phyloP scores from a whole-genome alignment of 2,797 vertebrate genomes.

The Argya squamiceps region DNA sequence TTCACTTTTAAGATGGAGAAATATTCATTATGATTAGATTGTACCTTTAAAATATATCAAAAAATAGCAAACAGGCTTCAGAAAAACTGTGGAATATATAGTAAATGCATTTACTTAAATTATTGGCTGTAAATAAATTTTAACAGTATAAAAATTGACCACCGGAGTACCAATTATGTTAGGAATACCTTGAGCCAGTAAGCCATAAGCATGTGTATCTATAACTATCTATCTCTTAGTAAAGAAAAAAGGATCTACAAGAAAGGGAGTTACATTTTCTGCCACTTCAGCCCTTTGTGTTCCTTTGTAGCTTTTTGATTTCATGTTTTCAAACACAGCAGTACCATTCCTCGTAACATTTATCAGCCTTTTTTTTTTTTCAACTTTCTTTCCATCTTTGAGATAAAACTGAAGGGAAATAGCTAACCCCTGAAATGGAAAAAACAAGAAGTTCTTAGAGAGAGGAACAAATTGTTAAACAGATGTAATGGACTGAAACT shows the following conservation, averaged over 20 bases:
- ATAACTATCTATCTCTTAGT: background rate
- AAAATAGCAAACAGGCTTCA: background rate
- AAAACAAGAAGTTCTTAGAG: background rate
- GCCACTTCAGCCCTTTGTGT: background rate
- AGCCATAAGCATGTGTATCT: background rate
- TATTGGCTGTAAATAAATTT: background rate
- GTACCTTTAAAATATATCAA: background rate
- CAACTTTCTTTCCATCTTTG: background rate
- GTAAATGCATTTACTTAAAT: background rate
- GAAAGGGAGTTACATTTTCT: background rate
- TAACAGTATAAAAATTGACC: background rate
- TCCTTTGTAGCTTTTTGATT: background rate
- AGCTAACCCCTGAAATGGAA: background rate
- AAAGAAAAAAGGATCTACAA: background rate
- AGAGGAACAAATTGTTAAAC: background rate
- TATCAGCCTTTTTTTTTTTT: rapidly evolving
- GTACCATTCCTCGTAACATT: background rate
- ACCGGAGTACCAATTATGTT: background rate
- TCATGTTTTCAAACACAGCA: background rate
- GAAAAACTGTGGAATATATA: background rate
- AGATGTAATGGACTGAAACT: background rate
- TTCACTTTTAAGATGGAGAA: background rate
- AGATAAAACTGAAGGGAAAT: background rate
- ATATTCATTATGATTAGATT: background rate
- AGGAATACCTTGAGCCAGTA: background rate